These are phyloP conservation scores for Osmerus eperlanus DNA, from an alignment of 2,113 vertebrate genomes.

Conservation along the genomic window DNA sequence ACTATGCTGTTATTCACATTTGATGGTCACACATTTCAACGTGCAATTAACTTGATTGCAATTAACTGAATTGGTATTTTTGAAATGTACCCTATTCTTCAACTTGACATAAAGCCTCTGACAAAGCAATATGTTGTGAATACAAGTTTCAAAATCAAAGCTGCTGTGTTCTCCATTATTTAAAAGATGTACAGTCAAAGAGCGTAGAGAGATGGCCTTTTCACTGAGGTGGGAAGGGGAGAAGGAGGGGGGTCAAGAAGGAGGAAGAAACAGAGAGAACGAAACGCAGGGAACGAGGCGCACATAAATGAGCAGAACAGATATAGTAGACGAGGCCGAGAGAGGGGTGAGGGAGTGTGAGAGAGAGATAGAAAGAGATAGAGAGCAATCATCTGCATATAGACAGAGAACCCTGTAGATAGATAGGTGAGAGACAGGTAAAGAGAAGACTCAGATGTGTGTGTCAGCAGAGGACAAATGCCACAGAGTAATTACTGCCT, in stretches of 20 bases:
- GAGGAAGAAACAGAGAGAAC: constrained; percentile 9
- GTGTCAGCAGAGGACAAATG: constrained; percentile 8
- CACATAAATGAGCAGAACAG: not conserved
- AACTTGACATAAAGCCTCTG: too few relatives aligned
- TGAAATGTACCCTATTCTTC: too few relatives aligned
- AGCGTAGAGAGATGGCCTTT: too few relatives aligned
- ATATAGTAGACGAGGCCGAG: not conserved
- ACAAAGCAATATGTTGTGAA: too few relatives aligned
- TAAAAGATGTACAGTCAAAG: too few relatives aligned
- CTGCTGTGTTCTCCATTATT: too few relatives aligned
- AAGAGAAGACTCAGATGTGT: too few relatives aligned
- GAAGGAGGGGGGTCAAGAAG: constrained; percentile 13
- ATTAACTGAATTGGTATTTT: too few relatives aligned
- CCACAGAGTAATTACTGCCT: constrained; percentile 45
- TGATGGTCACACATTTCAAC: too few relatives aligned
- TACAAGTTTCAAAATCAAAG: too few relatives aligned
- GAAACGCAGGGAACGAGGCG: not conserved
- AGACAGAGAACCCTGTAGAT: not conserved
- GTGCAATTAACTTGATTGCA: too few relatives aligned
- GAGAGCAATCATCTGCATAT: not conserved
- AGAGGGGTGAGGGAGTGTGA: not conserved
- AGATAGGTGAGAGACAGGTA: not conserved
- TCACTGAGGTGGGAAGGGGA: constrained; percentile 6
- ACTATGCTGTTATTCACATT: too few relatives aligned
- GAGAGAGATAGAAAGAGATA: not conserved